Percentiles rank a stretch among this genome's conserved stretches.
Conservation (phyloP, 2,113 vertebrate genomes). For the Sturnus vulgaris region DNA sequence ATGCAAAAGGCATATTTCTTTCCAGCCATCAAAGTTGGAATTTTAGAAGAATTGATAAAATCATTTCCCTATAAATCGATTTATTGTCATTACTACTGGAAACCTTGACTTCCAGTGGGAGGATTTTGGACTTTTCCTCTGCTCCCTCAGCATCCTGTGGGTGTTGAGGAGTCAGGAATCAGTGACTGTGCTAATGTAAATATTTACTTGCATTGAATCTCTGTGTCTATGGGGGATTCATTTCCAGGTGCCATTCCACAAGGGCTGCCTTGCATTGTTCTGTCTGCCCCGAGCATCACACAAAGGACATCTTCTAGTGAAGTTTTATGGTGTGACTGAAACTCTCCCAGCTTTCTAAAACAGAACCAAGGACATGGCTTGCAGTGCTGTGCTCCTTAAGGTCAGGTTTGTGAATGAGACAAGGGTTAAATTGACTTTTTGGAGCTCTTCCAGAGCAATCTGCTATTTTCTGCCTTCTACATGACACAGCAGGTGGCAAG, state of each 20-base stretch:
- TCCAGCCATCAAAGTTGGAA: accelerated
- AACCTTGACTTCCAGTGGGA: neutral
- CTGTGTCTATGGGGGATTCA: neutral
- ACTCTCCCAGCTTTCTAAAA: neutral
- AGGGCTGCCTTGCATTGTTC: neutral
- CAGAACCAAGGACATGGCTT: neutral
- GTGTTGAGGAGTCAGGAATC: neutral
- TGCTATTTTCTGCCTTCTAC: neutral
- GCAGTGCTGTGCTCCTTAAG: neutral
- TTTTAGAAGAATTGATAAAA: neutral
- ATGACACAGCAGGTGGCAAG: neutral
- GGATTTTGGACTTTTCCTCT: neutral
- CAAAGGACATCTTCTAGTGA: neutral
- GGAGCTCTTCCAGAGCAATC: conserved; percentile 3
- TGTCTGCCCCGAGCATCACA: neutral
- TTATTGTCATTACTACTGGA: neutral
- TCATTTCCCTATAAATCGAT: accelerated
- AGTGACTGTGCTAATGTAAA: neutral
- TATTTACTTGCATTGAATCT: neutral
- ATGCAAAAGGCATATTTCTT: neutral
- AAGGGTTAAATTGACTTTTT: neutral
- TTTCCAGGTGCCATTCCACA: neutral
- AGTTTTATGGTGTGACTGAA: neutral
- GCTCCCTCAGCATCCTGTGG: neutral
- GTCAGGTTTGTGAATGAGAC: neutral